Evolutionary conservation across 2,888 invertebrate species (phyloP), one percentile per base, ranked within the genome.

Genomic region (Cybosia mesomella): DNA sequence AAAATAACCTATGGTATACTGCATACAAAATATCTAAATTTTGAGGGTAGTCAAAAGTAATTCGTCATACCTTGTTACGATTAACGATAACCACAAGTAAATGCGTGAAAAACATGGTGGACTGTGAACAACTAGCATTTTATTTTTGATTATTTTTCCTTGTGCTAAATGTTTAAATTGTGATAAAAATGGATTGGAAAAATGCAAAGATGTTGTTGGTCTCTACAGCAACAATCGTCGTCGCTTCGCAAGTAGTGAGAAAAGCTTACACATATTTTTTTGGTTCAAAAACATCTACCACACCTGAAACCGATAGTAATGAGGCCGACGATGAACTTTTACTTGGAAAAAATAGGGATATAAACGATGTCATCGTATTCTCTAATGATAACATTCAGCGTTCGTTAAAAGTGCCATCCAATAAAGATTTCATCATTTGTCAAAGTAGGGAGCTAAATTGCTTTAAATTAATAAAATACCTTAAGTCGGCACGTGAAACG

Each of bases 301-400:
- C 84, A 76, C 66, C 83, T 43, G 87, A 89, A 72, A 73, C 73
- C 24, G 80, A 74, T 53, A 81, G 71, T 61, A 88, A 92, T 54
- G 90, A 92, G 68, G 79, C 83, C 54, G 89, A 89, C 77, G 89
- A 85, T 76, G 93, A 93, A 76, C 77, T 89, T 57, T 73, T 91
- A 64, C 85, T 82, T 74, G 79, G 83, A 53, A 95, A 87, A 80
- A 91, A 90, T 78, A 90, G 92, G 75, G 95, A 95, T 82, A 94
- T 95, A 74, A 94, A 94, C 74, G 95, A 95, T 78, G 95, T 95
- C 0, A 93, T 95, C 82, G 80, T 95, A 74, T 95, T 95, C 80
- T 93, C 95, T n/a, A 92, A 94, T 75, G 92, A 92, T 74, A 79
- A 91, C 63, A 84, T 91, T 68, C 90, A 89, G 62, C 92, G 92